Evolutionary conservation across 2,113 vertebrate species (phyloP).

Genomic region (Malurus alboscapulatus): DNA sequence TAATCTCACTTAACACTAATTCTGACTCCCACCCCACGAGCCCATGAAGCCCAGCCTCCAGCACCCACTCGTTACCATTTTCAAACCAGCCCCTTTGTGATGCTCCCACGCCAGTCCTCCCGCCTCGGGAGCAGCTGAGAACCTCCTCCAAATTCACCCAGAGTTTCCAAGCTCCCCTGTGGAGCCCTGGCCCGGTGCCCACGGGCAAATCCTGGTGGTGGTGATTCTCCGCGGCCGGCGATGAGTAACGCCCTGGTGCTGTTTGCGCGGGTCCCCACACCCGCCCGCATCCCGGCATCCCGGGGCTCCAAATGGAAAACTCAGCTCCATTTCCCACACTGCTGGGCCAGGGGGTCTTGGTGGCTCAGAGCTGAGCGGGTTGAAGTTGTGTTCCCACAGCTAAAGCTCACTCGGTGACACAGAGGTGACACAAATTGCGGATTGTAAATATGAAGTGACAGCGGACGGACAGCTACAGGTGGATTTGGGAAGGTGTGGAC

Average conservation of each 20-base stretch:
- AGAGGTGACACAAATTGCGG: rapidly evolving
- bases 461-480: not conserved
- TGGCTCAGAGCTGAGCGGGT: not conserved
- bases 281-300: not conserved
- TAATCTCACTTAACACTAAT: constrained; percentile 24
- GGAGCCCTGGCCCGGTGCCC: not conserved
- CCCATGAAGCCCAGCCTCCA: not conserved
- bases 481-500: not conserved
- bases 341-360: not conserved
- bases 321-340: not conserved
- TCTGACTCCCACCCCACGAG: not conserved
- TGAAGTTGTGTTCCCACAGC: not conserved
- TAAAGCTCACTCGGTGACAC: not conserved
- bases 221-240: not conserved
- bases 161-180: not conserved
- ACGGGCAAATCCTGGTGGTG: not conserved
- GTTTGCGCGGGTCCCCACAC: not conserved
- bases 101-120: not conserved
- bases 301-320: not conserved
- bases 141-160: not conserved
- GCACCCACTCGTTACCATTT: constrained; percentile 59
- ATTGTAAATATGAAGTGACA: not conserved
- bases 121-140: not conserved
- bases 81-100: constrained; percentile 1
- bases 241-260: not conserved